Conservation (phyloP, 2,888 invertebrate genomes). For the Sylvicola cinctus region DNA sequence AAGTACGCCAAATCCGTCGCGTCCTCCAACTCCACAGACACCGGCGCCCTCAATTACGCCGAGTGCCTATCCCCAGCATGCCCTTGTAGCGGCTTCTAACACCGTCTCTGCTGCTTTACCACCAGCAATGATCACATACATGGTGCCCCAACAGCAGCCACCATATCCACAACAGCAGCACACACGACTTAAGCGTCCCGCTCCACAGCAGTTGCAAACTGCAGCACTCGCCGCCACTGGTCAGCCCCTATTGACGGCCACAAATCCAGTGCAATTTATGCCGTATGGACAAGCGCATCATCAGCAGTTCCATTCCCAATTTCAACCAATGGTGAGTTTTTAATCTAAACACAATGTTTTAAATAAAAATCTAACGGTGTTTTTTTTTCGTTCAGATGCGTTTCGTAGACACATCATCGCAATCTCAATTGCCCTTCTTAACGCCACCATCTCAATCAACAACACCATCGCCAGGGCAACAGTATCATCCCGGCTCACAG, state of each 20-base stretch:
- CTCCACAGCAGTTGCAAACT: slow-evolving; percentile 11
- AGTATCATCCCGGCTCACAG: slow-evolving; percentile 34
- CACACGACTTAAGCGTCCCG: slow-evolving; percentile 11
- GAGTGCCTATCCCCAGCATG: no score
- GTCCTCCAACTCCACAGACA: slow-evolving; percentile 73
- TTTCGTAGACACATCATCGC: slow-evolving; percentile 43
- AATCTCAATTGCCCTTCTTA: slow-evolving; percentile 30
- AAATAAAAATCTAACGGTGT: slow-evolving; percentile 5
- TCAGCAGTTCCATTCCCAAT: slow-evolving; percentile 28
- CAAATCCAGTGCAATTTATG: slow-evolving; percentile 48
- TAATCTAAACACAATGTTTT: slow-evolving; percentile 5
- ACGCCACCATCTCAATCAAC: slow-evolving; percentile 32
- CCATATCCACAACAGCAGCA: slow-evolving; percentile 12
- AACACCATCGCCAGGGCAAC: slow-evolving; percentile 31
- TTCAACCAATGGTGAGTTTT: slow-evolving; percentile 29
- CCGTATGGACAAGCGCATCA: slow-evolving; percentile 37
- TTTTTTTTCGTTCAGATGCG: slow-evolving; percentile 30
- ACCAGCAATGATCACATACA: no score
- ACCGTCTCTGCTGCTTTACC: no score
- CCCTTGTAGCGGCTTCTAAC: no score
- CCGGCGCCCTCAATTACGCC: no score
- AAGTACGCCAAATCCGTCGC: slow-evolving; percentile 37
- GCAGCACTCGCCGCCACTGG: no score
- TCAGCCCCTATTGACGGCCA: slow-evolving; percentile 65
- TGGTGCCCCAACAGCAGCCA: slow-evolving; percentile 13